Evolutionary conservation across 2,113 vertebrate species (phyloP).

Genomic region (Festucalex cinctus): DNA sequence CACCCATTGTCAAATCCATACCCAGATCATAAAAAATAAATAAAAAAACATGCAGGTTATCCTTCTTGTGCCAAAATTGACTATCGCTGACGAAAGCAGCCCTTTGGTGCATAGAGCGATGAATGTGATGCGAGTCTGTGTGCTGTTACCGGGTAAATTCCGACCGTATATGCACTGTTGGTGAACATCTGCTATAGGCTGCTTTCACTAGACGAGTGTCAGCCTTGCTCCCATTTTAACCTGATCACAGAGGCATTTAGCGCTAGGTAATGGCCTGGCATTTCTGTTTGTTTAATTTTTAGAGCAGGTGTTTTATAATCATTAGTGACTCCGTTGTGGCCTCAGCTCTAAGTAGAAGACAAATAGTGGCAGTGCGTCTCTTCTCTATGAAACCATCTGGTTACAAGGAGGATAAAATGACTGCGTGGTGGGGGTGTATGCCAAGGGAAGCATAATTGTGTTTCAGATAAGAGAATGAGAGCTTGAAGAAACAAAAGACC

Average conservation of each 20-base stretch:
- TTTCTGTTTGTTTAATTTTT: conserved; percentile 78
- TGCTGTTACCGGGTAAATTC: neutral
- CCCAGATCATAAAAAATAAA: too few species aligned
- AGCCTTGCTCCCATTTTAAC: conserved; percentile 60
- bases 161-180: neutral
- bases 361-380: conserved; percentile 67
- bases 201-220: conserved; percentile 45
- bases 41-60: too few species aligned
- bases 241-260: conserved; percentile 74
- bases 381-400: conserved; percentile 75
- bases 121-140: neutral
- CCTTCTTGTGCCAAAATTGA: too few species aligned
- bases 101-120: neutral
- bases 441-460: conserved; percentile 66
- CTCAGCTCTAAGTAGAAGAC: conserved; percentile 67
- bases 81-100: too few species aligned
- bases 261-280: conserved; percentile 50
- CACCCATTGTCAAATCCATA: too few species aligned
- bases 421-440: conserved; percentile 67
- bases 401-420: conserved; percentile 69
- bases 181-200: conserved; percentile 61
- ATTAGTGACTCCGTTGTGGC: conserved; percentile 69
- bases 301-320: conserved; percentile 79
- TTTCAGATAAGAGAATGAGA: conserved; percentile 54
- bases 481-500: conserved; percentile 38